These are phyloP conservation scores for Nymphalis polychloros DNA, from an alignment of 2,888 invertebrate genomes.

Conservation along the genomic window DNA sequence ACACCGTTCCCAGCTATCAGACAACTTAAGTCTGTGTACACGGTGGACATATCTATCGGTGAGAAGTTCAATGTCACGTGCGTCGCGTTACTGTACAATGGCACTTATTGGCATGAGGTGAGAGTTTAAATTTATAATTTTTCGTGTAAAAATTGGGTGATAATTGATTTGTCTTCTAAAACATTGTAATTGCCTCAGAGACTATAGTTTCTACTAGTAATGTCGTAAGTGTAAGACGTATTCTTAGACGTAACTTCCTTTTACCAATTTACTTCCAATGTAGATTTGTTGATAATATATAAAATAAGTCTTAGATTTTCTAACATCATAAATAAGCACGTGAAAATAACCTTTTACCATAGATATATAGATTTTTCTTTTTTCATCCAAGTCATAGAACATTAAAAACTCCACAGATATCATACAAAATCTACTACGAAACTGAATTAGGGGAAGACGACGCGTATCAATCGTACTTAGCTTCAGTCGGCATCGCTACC, in stretches of 20 bases:
- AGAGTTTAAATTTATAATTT: not conserved
- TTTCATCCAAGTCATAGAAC: not conserved
- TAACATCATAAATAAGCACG: too few species aligned
- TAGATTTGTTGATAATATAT: too few species aligned
- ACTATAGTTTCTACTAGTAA: too few species aligned
- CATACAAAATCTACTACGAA: conserved; percentile 67
- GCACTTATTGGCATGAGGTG: conserved; percentile 80
- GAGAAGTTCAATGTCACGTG: conserved; percentile 74
- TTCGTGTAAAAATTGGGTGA: too few species aligned
- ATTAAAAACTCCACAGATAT: conserved; percentile 55
- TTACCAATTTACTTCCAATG: too few species aligned
- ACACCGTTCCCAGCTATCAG: conserved; percentile 77
- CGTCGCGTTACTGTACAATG: conserved; percentile 69
- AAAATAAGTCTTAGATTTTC: too few species aligned
- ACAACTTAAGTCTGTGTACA: conserved; percentile 77
- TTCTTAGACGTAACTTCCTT: too few species aligned
- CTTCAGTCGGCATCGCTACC: conserved; percentile 64
- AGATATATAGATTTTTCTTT: too few species aligned
- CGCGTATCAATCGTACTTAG: conserved; percentile 66
- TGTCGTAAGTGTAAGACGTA: too few species aligned
- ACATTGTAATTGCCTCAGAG: too few species aligned
- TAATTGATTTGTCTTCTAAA: too few species aligned
- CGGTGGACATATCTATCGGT: conserved; percentile 70
- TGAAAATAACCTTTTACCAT: too few species aligned
- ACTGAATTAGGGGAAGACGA: conserved; percentile 71